A percentile compares a stretch with the other conserved stretches of the same genome.
These are phyloP conservation scores for Mormyrops boulengeri DNA, from an alignment of 2,797 vertebrate genomes.

Conservation along the genomic window DNA sequence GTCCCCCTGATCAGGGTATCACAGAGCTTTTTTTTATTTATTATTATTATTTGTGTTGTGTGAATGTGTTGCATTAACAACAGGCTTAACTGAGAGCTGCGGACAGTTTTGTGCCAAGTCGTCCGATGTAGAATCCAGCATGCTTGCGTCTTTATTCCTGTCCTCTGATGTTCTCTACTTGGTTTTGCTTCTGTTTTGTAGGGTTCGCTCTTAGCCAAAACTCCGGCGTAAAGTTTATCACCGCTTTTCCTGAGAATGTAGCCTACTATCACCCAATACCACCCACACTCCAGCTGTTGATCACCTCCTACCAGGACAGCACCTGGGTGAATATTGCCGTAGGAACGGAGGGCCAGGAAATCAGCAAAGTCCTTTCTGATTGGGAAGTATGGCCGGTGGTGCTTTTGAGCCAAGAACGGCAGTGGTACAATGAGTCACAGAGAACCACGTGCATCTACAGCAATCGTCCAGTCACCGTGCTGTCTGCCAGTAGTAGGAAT, in stretches of 20 bases:
- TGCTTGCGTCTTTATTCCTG: neutral
- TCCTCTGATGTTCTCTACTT: neutral
- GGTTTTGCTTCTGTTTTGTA: neutral
- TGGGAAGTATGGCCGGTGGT: fast-evolving
- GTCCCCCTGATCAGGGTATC: neutral
- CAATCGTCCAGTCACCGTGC: slow-evolving; percentile 30
- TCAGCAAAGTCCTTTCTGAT: fast-evolving
- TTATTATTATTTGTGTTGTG: neutral
- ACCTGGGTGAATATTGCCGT: fast-evolving
- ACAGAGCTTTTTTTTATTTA: neutral
- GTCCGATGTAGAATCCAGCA: neutral
- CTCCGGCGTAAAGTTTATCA: slow-evolving; percentile 38
- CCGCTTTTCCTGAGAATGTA: slow-evolving; percentile 59
- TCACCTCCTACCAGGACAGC: neutral
- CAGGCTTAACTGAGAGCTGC: neutral
- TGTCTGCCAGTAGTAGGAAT: slow-evolving; percentile 21
- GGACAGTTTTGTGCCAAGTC: neutral
- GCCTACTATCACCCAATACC: slow-evolving; percentile 37
- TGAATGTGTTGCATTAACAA: neutral
- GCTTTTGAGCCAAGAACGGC: neutral
- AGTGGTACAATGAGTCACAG: fast-evolving
- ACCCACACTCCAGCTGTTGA: neutral
- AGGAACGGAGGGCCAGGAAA: fast-evolving
- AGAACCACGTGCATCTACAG: slow-evolving; percentile 32
- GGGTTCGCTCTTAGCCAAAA: neutral